Percentiles rank a stretch among this genome's conserved stretches.
Conservation (phyloP, 2,113 vertebrate genomes). For the Cyanoramphus novaezelandiae region DNA sequence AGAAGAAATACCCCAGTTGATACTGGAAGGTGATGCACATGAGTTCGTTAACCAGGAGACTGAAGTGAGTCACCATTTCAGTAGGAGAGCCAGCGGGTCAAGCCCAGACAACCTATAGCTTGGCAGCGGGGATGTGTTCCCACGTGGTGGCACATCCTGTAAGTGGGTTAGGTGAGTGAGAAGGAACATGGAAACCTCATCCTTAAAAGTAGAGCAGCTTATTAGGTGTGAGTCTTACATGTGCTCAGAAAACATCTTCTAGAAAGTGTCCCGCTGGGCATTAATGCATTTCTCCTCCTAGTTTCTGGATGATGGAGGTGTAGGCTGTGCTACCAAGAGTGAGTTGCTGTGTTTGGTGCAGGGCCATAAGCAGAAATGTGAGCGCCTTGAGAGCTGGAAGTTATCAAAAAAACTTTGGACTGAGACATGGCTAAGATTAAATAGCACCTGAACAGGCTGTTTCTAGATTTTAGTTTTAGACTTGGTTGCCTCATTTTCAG, state of each 20-base stretch:
- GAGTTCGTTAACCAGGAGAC: background rate
- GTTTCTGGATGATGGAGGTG: background rate
- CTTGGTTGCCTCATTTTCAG: background rate
- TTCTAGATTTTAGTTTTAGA: background rate
- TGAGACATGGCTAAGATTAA: background rate
- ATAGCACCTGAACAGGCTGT: background rate
- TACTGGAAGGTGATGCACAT: background rate
- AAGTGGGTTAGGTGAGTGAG: background rate
- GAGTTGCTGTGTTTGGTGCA: background rate
- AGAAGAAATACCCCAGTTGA: background rate
- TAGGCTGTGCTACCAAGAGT: background rate
- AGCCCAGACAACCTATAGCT: conserved; percentile 3
- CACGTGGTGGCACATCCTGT: background rate
- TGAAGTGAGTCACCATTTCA: conserved; percentile 12
- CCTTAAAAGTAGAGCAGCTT: background rate
- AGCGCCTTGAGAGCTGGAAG: background rate
- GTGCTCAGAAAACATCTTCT: background rate
- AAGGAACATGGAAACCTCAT: background rate
- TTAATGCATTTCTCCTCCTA: background rate
- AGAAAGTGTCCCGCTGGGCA: background rate
- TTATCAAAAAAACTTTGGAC: background rate
- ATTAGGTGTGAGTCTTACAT: background rate
- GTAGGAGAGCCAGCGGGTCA: background rate
- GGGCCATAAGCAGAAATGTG: background rate
- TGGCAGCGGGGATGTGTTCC: background rate